A percentile compares a stretch with the other conserved stretches of the same genome.
These are phyloP conservation scores for Takifugu ocellatus DNA, from an alignment of 2,797 vertebrate genomes.

Conservation along the genomic window DNA sequence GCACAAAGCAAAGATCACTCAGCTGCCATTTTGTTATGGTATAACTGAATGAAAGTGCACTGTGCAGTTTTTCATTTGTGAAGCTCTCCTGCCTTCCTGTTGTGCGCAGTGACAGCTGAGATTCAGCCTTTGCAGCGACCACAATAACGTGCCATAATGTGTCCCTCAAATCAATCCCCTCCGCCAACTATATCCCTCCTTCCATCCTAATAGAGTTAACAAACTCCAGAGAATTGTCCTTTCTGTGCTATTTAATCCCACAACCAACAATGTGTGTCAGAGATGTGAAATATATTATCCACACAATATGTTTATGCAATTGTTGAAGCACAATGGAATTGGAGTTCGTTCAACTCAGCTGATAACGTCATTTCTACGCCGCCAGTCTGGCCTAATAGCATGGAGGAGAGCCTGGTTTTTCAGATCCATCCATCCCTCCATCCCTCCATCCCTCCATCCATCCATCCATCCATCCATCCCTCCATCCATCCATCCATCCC, in stretches of 20 bases:
- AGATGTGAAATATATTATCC: neutral
- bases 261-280: neutral
- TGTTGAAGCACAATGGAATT: neutral
- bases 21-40: conserved; percentile 30
- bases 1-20: conserved; percentile 33
- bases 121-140: neutral
- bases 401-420: neutral
- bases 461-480: neutral
- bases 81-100: conserved; percentile 22
- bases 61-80: conserved; percentile 37
- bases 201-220: neutral
- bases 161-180: neutral
- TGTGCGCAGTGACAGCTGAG: conserved; percentile 18
- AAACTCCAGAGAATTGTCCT: neutral
- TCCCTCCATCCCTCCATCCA: neutral
- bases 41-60: conserved; percentile 48
- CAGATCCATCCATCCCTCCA: neutral
- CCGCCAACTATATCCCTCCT: neutral
- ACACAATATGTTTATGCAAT: neutral
- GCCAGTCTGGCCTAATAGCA: neutral
- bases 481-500: too few relatives aligned
- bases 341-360: neutral
- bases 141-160: neutral
- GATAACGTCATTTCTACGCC: neutral
- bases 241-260: neutral